A percentile compares a stretch with the other conserved stretches of the same genome.
Evolutionary conservation across 92 coral and sea anemone genomes (phyloP).

Genomic region (Pocillopora meandrina): DNA sequence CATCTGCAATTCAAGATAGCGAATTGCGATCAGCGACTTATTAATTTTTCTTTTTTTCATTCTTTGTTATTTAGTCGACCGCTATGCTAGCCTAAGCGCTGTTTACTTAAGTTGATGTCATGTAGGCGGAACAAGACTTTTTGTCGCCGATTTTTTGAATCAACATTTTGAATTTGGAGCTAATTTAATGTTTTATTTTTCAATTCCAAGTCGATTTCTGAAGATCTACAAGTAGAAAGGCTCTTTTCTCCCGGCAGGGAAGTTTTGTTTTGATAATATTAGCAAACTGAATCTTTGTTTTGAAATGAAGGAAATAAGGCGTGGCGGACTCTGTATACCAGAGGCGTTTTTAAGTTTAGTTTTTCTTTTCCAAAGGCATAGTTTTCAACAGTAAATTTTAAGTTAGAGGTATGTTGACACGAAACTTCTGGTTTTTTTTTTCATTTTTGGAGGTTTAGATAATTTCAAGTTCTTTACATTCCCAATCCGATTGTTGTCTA

Average conservation of each 20-base stretch:
- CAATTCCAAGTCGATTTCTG: neutral
- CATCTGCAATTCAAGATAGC: constrained; percentile 3
- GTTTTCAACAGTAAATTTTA: neutral
- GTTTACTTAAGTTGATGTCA: constrained; percentile 10
- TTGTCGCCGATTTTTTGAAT: constrained; percentile 14
- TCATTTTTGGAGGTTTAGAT: too few species aligned
- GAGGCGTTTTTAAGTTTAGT: neutral
- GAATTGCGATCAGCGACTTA: neutral
- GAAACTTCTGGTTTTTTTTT: too few species aligned
- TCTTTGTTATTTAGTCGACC: neutral
- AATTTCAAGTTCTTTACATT: too few species aligned
- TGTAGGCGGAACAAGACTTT: constrained; percentile 12
- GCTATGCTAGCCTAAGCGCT: neutral
- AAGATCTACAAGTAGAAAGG: neutral
- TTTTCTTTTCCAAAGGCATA: neutral
- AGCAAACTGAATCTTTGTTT: constrained; percentile 20
- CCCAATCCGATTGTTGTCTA: too few species aligned
- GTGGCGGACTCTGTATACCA: neutral
- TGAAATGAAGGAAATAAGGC: constrained; percentile 18
- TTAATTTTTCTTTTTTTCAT: neutral
- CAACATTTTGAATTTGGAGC: neutral
- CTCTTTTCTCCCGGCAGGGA: constrained; percentile 19
- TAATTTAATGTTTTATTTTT: constrained; percentile 16
- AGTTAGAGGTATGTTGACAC: neutral
- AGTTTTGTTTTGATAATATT: constrained; percentile 30